phyloP scores from a whole-genome alignment of 2,113 vertebrate species.

The Tragelaphus imberbis region DNA sequence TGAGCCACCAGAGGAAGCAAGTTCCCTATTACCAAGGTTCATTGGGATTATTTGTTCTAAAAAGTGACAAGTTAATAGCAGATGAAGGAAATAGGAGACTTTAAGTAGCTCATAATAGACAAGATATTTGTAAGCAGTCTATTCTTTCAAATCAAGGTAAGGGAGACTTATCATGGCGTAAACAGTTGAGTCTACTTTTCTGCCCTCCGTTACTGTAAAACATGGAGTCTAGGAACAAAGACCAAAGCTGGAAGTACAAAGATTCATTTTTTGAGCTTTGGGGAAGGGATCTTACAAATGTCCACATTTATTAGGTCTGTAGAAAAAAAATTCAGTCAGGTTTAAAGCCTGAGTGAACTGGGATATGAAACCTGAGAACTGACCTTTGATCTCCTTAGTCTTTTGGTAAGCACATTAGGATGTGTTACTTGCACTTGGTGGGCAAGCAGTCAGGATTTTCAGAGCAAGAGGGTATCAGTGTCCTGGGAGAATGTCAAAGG shows the following conservation, averaged over 20 bases:
- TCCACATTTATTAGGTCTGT: background rate
- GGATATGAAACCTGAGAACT: background rate
- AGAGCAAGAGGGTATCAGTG: background rate
- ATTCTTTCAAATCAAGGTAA: background rate
- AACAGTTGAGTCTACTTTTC: background rate
- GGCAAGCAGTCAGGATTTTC: background rate
- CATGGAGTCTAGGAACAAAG: background rate
- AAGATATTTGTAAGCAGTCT: background rate
- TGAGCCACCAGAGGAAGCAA: background rate
- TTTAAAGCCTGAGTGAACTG: background rate
- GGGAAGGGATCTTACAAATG: background rate
- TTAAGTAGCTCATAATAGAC: background rate
- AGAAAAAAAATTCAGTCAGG: background rate
- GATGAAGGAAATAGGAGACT: background rate
- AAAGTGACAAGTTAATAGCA: background rate
- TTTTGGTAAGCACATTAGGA: background rate
- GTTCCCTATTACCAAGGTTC: background rate
- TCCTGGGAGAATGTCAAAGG: background rate
- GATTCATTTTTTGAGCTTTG: background rate
- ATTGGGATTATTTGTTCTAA: background rate
- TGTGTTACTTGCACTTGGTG: accelerated
- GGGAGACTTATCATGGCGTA: background rate
- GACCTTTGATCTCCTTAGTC: background rate
- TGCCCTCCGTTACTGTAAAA: background rate
- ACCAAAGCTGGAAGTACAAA: background rate